Conservation (phyloP, 2,113 vertebrate genomes). For the Oreochromis aureus region DNA sequence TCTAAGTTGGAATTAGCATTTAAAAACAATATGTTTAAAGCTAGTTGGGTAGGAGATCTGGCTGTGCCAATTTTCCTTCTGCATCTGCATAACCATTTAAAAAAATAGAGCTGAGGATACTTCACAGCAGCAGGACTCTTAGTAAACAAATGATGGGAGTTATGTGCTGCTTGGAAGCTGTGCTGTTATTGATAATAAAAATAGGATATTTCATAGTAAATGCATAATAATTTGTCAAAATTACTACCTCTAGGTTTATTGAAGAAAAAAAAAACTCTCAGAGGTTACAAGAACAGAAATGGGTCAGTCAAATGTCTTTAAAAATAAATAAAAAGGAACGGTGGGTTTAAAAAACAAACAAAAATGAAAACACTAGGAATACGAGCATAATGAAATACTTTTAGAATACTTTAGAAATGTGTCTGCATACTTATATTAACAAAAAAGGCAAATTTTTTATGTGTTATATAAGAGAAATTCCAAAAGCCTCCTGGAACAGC, state of each 20-base stretch:
- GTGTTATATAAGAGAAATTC: neutral
- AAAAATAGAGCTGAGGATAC: neutral
- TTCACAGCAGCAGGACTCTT: neutral
- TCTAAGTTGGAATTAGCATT: neutral
- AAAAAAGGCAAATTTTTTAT: accelerated
- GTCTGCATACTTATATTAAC: neutral
- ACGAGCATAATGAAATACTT: neutral
- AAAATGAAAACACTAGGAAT: neutral
- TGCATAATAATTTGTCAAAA: neutral
- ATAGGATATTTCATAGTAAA: neutral
- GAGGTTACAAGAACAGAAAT: neutral
- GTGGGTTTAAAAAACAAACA: neutral
- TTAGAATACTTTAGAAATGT: neutral
- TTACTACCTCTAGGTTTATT: neutral
- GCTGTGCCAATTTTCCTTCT: neutral
- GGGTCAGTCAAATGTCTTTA: neutral
- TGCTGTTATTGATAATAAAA: neutral
- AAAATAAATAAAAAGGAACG: neutral
- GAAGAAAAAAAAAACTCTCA: neutral
- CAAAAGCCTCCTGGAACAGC: neutral
- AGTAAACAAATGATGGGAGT: neutral
- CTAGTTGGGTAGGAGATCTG: neutral
- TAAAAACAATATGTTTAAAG: neutral
- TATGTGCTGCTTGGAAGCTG: neutral
- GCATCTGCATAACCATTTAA: neutral